Evolutionary conservation across 2,113 vertebrate genomes (phyloP).

Genomic region (Rhinogobius similis): DNA sequence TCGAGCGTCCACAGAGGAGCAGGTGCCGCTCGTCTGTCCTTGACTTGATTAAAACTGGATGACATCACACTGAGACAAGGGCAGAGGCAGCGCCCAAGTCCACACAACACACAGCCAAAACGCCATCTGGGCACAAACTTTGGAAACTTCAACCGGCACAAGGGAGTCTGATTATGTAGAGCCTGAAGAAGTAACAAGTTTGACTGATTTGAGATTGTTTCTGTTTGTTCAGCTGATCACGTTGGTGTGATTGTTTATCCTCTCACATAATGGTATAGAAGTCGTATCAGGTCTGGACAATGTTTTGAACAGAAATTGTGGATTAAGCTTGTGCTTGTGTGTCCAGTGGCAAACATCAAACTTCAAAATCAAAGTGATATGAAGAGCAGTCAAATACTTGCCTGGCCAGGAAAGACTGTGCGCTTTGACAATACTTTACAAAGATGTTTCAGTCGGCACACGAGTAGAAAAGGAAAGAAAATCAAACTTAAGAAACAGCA

Average conservation of each 20-base stretch:
- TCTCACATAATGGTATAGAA: neutral
- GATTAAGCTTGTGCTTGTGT: too few species aligned
- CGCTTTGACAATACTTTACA: too few species aligned
- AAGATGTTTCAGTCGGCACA: too few species aligned
- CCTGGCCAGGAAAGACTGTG: too few species aligned
- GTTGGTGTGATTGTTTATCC: neutral
- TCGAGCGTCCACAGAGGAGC: slow-evolving; percentile 37
- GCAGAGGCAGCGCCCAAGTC: slow-evolving; percentile 35
- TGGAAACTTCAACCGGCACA: slow-evolving; percentile 1
- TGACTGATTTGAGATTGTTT: neutral
- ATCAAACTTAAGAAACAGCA: too few species aligned
- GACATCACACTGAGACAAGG: slow-evolving; percentile 39
- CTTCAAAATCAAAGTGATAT: too few species aligned
- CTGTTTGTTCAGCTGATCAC: neutral
- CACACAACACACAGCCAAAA: slow-evolving; percentile 5
- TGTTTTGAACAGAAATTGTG: neutral
- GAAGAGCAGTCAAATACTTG: too few species aligned
- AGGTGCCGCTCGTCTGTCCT: slow-evolving; percentile 41
- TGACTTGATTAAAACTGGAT: slow-evolving; percentile 46
- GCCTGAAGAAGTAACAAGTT: neutral
- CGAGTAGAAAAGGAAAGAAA: too few species aligned
- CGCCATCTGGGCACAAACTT: slow-evolving; percentile 35
- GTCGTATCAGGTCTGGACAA: neutral
- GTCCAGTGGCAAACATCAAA: too few species aligned
- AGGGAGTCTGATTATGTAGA: neutral